Conservation (phyloP, 2,888 invertebrate genomes). For the Unio pictorum region DNA sequence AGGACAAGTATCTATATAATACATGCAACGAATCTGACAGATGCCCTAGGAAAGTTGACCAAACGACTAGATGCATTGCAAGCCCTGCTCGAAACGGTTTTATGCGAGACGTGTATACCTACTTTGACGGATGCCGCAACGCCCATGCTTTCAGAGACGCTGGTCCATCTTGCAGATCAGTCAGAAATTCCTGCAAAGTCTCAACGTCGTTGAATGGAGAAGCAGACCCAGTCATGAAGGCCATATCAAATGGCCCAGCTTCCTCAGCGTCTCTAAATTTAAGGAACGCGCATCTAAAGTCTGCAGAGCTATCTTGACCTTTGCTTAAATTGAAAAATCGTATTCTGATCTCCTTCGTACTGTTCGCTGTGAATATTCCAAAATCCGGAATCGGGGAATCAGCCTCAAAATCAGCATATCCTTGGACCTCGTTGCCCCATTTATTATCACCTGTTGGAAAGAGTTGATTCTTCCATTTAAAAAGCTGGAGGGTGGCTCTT, state of each 20-base stretch:
- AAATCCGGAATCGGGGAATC: too few relatives aligned
- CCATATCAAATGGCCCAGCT: constrained; percentile 28
- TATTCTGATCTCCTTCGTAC: constrained; percentile 20
- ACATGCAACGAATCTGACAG: too few relatives aligned
- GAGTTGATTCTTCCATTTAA: constrained; percentile 33
- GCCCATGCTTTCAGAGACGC: constrained; percentile 28
- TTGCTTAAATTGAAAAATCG: constrained; percentile 26
- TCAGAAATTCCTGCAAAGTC: constrained; percentile 20
- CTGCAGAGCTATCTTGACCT: constrained; percentile 30
- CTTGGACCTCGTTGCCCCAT: too few relatives aligned
- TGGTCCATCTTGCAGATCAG: constrained; percentile 22
- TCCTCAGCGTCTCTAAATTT: constrained; percentile 22
- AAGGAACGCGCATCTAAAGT: constrained; percentile 29
- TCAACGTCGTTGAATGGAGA: constrained; percentile 17
- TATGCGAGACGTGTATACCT: not conserved
- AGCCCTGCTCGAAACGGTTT: not conserved
- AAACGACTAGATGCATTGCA: not conserved
- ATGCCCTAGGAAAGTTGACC: not conserved
- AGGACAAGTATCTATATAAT: too few relatives aligned
- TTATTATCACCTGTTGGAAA: too few relatives aligned
- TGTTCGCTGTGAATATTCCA: too few relatives aligned
- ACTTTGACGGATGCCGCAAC: constrained; percentile 21
- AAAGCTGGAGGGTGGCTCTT: constrained; percentile 28
- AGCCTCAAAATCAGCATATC: too few relatives aligned
- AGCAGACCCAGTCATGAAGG: constrained; percentile 26